These are phyloP conservation scores for Diorhabda carinulata DNA, from an alignment of 1,140 invertebrate species.

Conservation along the genomic window DNA sequence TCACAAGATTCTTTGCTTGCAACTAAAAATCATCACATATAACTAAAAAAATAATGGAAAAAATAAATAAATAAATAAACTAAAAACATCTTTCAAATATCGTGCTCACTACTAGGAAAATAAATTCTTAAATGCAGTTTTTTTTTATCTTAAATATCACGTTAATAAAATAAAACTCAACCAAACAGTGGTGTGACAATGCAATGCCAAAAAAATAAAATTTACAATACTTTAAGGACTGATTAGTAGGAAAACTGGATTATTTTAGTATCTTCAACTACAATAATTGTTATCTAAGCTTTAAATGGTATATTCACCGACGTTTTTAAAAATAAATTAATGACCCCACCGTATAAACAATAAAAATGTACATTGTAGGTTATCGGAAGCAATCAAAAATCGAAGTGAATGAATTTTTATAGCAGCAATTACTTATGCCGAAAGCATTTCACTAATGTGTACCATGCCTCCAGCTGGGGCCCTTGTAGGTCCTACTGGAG, in stretches of 20 bases:
- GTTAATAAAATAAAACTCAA: conserved; percentile 42
- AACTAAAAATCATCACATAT: neutral
- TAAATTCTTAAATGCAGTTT: conserved; percentile 7
- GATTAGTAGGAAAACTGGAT: neutral
- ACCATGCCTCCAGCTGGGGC: too few species aligned
- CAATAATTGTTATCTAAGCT: neutral
- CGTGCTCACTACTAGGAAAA: conserved; percentile 18
- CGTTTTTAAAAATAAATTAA: too few species aligned
- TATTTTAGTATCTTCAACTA: too few species aligned
- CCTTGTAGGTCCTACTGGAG: too few species aligned
- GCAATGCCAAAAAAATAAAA: conserved; percentile 36
- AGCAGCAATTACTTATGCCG: too few species aligned
- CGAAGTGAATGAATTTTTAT: too few species aligned
- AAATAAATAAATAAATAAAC: neutral
- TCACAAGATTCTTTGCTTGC: neutral
- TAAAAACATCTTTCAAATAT: conserved; percentile 6
- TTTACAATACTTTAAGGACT: conserved; percentile 28
- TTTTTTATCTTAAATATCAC: conserved; percentile 1
- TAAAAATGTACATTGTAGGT: too few species aligned
- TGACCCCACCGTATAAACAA: too few species aligned
- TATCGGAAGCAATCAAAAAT: too few species aligned
- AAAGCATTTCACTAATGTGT: too few species aligned
- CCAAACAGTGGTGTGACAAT: conserved; percentile 45
- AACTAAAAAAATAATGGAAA: too few species aligned
- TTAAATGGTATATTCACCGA: too few species aligned